Evolutionary conservation across 2,797 vertebrate genomes (phyloP).

Genomic region (Acanthis flammea): DNA sequence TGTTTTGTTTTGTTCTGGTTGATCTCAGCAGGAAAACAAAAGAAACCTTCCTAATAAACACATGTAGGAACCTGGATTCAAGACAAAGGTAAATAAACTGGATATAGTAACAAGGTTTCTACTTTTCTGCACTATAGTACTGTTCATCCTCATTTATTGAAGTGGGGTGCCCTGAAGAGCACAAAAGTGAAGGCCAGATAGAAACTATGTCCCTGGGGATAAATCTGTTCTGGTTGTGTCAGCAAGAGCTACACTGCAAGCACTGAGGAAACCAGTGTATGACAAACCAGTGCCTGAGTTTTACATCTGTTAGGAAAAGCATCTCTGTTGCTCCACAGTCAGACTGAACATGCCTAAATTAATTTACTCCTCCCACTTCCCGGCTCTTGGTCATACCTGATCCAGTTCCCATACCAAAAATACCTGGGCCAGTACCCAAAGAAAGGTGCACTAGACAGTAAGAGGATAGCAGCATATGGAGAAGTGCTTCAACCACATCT

Average conservation of each 20-base stretch:
- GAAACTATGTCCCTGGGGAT: neutral
- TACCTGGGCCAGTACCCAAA: neutral
- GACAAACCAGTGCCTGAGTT: fast-evolving
- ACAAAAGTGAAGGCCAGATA: neutral
- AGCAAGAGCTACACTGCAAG: neutral
- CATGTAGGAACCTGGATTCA: neutral
- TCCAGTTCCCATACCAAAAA: neutral
- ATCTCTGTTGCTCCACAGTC: neutral
- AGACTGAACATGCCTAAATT: neutral
- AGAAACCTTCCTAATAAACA: neutral
- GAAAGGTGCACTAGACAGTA: fast-evolving
- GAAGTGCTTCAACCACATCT: neutral
- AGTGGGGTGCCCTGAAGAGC: neutral
- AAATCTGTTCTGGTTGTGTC: neutral
- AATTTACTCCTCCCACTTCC: neutral
- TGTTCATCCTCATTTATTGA: neutral
- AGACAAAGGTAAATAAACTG: neutral
- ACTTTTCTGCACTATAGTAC: neutral
- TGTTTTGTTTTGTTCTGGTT: neutral
- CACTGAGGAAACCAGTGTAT: fast-evolving
- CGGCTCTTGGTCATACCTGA: neutral
- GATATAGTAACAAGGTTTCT: neutral
- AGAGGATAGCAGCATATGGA: fast-evolving
- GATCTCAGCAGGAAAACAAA: neutral
- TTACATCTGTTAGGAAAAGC: neutral